phyloP scores from a whole-genome alignment of 2,113 vertebrate species.

The Larimichthys crocea region DNA sequence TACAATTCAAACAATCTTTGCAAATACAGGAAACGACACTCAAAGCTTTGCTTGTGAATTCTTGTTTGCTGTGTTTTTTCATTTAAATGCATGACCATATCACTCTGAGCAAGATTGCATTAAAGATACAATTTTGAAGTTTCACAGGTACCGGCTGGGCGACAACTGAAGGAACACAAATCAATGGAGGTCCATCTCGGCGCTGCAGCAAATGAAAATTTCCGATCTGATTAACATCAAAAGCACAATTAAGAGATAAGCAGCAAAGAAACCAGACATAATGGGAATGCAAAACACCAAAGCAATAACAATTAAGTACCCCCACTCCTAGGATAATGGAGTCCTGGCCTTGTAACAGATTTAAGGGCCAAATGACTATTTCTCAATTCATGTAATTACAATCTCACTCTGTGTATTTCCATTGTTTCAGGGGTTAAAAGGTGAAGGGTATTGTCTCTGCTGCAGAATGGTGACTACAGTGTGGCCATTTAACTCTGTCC shows the following conservation, averaged over 20 bases:
- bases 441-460: constrained; percentile 39
- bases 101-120: constrained; percentile 45
- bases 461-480: neutral
- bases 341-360: constrained; percentile 60
- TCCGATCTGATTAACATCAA: constrained; percentile 76
- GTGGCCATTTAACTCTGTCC: constrained; percentile 2
- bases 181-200: constrained; percentile 67
- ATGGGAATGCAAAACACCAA: constrained; percentile 75
- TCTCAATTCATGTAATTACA: constrained; percentile 60
- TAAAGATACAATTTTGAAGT: constrained; percentile 57
- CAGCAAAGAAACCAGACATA: constrained; percentile 71
- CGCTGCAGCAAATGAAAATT: constrained; percentile 73
- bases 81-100: constrained; percentile 62
- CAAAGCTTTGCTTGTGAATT: constrained; percentile 29
- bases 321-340: constrained; percentile 58
- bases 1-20: constrained; percentile 54
- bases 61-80: constrained; percentile 29
- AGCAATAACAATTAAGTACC: constrained; percentile 72
- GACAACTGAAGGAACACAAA: constrained; percentile 47
- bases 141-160: constrained; percentile 9
- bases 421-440: constrained; percentile 35
- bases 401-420: constrained; percentile 46
- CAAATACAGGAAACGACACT: constrained; percentile 32
- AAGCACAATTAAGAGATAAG: constrained; percentile 82
- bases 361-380: constrained; percentile 58